Conservation (phyloP, 2,113 vertebrate genomes). For the Osmerus eperlanus region DNA sequence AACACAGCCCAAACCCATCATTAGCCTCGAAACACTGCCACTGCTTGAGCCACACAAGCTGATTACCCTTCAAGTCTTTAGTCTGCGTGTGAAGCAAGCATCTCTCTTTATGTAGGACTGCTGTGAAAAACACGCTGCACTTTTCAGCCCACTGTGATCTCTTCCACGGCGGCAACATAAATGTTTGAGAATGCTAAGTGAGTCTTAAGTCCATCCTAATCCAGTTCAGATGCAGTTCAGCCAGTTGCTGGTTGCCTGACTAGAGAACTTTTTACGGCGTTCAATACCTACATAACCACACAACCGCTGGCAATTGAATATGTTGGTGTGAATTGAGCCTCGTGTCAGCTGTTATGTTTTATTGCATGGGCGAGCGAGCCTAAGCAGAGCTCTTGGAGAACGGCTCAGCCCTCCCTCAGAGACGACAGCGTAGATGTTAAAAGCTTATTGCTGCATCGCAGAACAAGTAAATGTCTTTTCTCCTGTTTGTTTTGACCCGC, state of each 20-base stretch:
- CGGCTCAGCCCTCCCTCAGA: slow-evolving; percentile 22
- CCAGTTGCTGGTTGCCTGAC: no score
- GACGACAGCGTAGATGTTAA: slow-evolving; percentile 54
- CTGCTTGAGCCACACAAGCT: slow-evolving; percentile 47
- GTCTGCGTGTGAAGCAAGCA: slow-evolving; percentile 13
- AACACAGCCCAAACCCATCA: slow-evolving; percentile 65
- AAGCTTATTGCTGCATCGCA: slow-evolving; percentile 67
- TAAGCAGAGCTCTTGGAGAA: slow-evolving; percentile 35
- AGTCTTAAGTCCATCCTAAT: no score
- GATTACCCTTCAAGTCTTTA: slow-evolving; percentile 66
- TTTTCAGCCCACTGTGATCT: slow-evolving; percentile 61
- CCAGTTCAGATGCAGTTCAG: no score
- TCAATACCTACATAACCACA: no score
- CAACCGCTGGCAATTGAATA: neutral
- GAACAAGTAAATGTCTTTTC: slow-evolving; percentile 62
- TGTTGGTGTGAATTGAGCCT: slow-evolving; percentile 20
- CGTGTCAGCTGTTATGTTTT: slow-evolving; percentile 36
- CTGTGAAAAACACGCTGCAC: slow-evolving; percentile 64
- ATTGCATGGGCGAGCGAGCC: slow-evolving; percentile 49
- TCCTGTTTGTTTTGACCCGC: slow-evolving; percentile 66
- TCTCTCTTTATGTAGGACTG: slow-evolving; percentile 55
- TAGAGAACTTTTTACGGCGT: no score
- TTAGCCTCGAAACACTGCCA: slow-evolving; percentile 61
- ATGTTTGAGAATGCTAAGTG: slow-evolving; percentile 41
- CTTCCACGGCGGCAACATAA: slow-evolving; percentile 55